Conservation (phyloP, 2,888 invertebrate genomes). For the Aphidius colemani region DNA sequence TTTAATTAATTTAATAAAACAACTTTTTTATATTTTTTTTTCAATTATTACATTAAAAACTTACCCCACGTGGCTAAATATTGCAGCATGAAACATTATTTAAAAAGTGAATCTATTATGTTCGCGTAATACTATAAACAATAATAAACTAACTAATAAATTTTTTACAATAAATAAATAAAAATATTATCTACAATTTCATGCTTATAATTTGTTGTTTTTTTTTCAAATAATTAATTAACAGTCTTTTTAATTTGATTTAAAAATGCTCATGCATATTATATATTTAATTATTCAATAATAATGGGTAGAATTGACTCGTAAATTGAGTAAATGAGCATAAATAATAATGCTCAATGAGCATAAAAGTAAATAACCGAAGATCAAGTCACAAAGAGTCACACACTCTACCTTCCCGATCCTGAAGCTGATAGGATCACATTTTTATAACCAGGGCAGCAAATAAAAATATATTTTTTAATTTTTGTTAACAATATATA, state of each 20-base stretch:
- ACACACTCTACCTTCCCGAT: constrained; percentile 82
- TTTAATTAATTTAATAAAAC: constrained; percentile 6
- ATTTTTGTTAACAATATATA: background rate
- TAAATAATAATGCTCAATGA: constrained; percentile 56
- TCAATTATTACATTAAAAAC: constrained; percentile 41
- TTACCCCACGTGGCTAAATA: constrained; percentile 65
- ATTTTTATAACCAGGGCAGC: constrained; percentile 52
- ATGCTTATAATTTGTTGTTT: constrained; percentile 40
- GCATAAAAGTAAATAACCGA: constrained; percentile 58
- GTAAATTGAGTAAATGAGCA: constrained; percentile 49
- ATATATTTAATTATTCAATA: constrained; percentile 32
- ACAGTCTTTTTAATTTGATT: background rate
- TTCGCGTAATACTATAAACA: constrained; percentile 33
- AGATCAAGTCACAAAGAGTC: constrained; percentile 58
- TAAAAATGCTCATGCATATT: constrained; percentile 29
- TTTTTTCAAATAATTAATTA: constrained; percentile 1
- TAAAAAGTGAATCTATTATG: constrained; percentile 53
- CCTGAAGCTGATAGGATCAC: constrained; percentile 64
- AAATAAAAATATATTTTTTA: constrained; percentile 44
- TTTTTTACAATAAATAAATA: constrained; percentile 17
- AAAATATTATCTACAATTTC: constrained; percentile 36
- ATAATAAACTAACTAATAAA: constrained; percentile 20
- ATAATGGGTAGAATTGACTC: constrained; percentile 33
- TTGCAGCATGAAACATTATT: constrained; percentile 63
- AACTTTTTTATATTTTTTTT: background rate